Percentiles rank a stretch among this genome's conserved stretches.
Conservation (phyloP, 2,797 vertebrate genomes). For the Sebastes variabilis region DNA sequence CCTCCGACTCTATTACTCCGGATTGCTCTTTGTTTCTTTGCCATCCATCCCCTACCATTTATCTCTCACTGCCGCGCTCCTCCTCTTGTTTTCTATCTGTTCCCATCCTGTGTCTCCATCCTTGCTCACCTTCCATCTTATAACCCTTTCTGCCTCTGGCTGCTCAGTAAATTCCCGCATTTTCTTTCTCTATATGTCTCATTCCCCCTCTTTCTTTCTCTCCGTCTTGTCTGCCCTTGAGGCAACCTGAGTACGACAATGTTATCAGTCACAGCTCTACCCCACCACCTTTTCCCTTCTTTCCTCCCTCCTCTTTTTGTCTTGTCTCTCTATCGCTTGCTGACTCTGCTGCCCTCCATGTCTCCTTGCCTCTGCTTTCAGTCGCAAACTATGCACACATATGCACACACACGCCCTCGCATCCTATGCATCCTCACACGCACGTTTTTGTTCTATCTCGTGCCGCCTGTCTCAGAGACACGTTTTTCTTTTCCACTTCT, state of each 20-base stretch:
- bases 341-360: slow-evolving; percentile 63
- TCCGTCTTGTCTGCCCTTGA: slow-evolving; percentile 77
- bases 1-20: slow-evolving; percentile 9
- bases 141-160: slow-evolving; percentile 51
- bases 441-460: background rate
- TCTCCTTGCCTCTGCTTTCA: slow-evolving; percentile 54
- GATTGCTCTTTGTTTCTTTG: slow-evolving; percentile 26
- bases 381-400: slow-evolving; percentile 28
- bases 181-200: slow-evolving; percentile 62
- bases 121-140: slow-evolving; percentile 58
- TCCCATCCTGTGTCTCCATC: slow-evolving; percentile 37
- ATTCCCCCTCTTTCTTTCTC: slow-evolving; percentile 50
- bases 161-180: slow-evolving; percentile 59
- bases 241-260: slow-evolving; percentile 74
- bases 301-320: slow-evolving; percentile 4
- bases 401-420: background rate
- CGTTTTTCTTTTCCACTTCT: background rate
- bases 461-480: background rate
- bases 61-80: slow-evolving; percentile 17
- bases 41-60: slow-evolving; percentile 32
- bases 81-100: slow-evolving; percentile 12
- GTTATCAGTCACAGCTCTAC: slow-evolving; percentile 76
- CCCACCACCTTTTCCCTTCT: slow-evolving; percentile 37
- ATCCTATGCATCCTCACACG: slow-evolving; percentile 6
- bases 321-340: slow-evolving; percentile 42